phyloP scores from a whole-genome alignment of 2,113 vertebrate genomes.

The Platysternon megacephalum region DNA sequence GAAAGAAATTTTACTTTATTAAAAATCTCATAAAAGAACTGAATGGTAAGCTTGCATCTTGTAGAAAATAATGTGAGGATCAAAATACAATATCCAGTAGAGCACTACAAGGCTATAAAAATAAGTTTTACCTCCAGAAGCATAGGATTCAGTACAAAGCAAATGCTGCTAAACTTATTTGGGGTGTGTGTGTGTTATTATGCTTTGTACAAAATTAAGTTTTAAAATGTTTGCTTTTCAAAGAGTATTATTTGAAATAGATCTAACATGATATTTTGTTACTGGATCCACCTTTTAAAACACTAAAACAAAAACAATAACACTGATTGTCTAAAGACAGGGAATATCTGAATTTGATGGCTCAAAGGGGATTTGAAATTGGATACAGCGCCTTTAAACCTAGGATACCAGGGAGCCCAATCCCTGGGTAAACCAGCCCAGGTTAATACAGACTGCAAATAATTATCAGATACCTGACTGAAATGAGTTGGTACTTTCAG shows the following conservation, averaged over 20 bases:
- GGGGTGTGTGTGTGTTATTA: background rate
- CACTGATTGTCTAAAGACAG: background rate
- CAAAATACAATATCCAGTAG: slow-evolving; percentile 4
- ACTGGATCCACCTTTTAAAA: background rate
- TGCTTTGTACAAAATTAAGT: background rate
- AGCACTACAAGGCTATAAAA: background rate
- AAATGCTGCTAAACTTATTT: slow-evolving; percentile 16
- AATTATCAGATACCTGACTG: slow-evolving; percentile 50
- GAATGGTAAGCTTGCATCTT: background rate
- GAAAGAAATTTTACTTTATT: slow-evolving; percentile 57
- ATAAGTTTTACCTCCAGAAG: background rate
- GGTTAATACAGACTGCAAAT: background rate
- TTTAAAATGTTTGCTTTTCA: slow-evolving; percentile 27
- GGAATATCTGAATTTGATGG: background rate
- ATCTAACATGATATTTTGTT: background rate
- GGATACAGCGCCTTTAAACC: background rate
- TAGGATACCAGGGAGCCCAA: background rate
- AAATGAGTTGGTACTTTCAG: slow-evolving; percentile 22
- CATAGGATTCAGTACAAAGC: slow-evolving; percentile 5
- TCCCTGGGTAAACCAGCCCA: slow-evolving; percentile 1
- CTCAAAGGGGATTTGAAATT: background rate
- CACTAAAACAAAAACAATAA: background rate
- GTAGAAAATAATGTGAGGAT: background rate
- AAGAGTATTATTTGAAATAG: background rate
- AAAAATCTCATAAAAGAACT: slow-evolving; percentile 52